These are phyloP conservation scores for Cecropterus lyciades DNA, from an alignment of 1,140 invertebrate genomes.

Conservation along the genomic window DNA sequence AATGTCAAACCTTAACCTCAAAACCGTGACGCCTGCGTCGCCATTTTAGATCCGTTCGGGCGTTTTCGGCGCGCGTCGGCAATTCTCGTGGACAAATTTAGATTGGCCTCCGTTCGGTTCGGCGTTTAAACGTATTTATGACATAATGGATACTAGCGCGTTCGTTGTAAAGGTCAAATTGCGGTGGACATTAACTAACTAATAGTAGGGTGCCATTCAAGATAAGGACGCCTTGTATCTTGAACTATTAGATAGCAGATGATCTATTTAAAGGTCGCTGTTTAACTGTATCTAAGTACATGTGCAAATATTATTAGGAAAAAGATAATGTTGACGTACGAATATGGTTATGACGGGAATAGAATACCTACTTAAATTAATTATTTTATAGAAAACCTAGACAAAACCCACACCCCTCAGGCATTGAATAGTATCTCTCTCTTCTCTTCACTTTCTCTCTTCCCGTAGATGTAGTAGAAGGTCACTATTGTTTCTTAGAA, in stretches of 20 bases:
- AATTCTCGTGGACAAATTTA: slow-evolving; percentile 50
- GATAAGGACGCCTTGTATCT: slow-evolving; percentile 63
- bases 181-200: slow-evolving; percentile 39
- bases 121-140: slow-evolving; percentile 43
- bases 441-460: too few species aligned
- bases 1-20: slow-evolving; percentile 84
- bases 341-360: too few species aligned
- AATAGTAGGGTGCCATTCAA: slow-evolving; percentile 54
- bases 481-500: too few species aligned
- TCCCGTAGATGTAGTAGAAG: too few species aligned
- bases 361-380: too few species aligned
- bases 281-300: slow-evolving; percentile 9
- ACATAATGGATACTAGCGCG: slow-evolving; percentile 37
- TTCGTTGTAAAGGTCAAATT: slow-evolving; percentile 47
- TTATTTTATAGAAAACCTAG: too few species aligned
- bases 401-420: too few species aligned
- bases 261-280: slow-evolving; percentile 44
- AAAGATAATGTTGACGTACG: not conserved
- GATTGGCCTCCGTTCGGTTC: slow-evolving; percentile 49
- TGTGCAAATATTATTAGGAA: not conserved
- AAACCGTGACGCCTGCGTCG: slow-evolving; percentile 75
- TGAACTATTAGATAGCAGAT: slow-evolving; percentile 62
- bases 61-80: slow-evolving; percentile 54
- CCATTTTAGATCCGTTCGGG: slow-evolving; percentile 72
- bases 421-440: too few species aligned